Percentiles rank a stretch among this genome's conserved stretches.
phyloP scores from a whole-genome alignment of 2,888 invertebrate species.

The Eucriotettix oculatus region DNA sequence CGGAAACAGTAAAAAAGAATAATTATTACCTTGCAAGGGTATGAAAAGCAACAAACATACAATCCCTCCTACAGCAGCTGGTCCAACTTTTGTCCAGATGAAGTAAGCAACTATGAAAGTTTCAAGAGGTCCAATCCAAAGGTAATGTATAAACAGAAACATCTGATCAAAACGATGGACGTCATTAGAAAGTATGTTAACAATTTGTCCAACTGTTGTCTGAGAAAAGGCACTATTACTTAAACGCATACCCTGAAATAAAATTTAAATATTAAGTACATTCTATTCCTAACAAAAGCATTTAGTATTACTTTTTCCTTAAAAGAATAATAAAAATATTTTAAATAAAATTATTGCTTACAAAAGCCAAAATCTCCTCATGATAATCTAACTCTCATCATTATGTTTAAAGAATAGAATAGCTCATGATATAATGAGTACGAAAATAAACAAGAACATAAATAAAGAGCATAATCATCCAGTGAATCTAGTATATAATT shows the following conservation, averaged over 20 bases:
- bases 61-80: background rate
- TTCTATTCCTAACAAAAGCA: too few species aligned
- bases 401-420: too few species aligned
- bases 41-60: background rate
- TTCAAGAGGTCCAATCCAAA: background rate
- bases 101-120: background rate
- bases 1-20: too few species aligned
- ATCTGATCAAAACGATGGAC: background rate
- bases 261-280: background rate
- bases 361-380: too few species aligned
- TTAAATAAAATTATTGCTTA: too few species aligned
- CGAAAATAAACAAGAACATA: too few species aligned
- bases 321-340: too few species aligned
- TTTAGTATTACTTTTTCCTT: too few species aligned
- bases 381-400: too few species aligned
- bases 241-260: background rate
- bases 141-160: background rate
- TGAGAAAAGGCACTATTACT: background rate
- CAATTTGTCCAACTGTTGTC: background rate
- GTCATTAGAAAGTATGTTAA: background rate
- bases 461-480: too few species aligned
- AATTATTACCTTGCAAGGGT: background rate
- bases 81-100: background rate
- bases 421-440: too few species aligned
- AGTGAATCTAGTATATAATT: too few species aligned